These are phyloP conservation scores for Iphiclides podalirius DNA, from an alignment of 2,888 invertebrate genomes.

Conservation along the genomic window DNA sequence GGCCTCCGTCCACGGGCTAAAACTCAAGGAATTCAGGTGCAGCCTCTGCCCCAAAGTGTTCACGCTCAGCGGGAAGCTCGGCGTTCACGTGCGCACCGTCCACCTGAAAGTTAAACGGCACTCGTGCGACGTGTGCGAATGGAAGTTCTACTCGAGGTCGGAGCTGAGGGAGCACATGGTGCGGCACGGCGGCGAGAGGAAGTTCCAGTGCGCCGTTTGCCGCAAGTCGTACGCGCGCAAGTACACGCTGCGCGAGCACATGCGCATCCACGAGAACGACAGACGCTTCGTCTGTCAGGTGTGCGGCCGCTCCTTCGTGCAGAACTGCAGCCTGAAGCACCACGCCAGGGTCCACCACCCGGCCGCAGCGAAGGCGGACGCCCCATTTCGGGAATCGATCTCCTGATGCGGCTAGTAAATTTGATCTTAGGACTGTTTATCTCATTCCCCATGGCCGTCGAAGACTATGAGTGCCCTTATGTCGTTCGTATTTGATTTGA, in stretches of 20 bases:
- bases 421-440: too few relatives aligned
- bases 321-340: constrained; percentile 65
- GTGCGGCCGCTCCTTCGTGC: constrained; percentile 62
- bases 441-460: too few relatives aligned
- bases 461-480: too few relatives aligned
- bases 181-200: constrained; percentile 73
- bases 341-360: constrained; percentile 65
- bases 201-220: constrained; percentile 70
- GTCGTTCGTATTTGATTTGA: too few relatives aligned
- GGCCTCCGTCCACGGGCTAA: constrained; percentile 54
- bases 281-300: constrained; percentile 57
- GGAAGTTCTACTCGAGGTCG: constrained; percentile 75
- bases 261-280: constrained; percentile 66
- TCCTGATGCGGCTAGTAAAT: constrained; percentile 6
- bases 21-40: constrained; percentile 66
- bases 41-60: constrained; percentile 62
- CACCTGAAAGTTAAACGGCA: constrained; percentile 70
- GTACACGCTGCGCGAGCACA: constrained; percentile 64
- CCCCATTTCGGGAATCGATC: constrained; percentile 24
- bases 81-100: constrained; percentile 56
- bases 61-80: constrained; percentile 58
- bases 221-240: constrained; percentile 73
- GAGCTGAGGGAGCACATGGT: constrained; percentile 78
- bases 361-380: constrained; percentile 20
- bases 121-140: constrained; percentile 72